Evolutionary conservation across 2,113 vertebrate species (phyloP).

Genomic region (Porphyrio hochstetteri): DNA sequence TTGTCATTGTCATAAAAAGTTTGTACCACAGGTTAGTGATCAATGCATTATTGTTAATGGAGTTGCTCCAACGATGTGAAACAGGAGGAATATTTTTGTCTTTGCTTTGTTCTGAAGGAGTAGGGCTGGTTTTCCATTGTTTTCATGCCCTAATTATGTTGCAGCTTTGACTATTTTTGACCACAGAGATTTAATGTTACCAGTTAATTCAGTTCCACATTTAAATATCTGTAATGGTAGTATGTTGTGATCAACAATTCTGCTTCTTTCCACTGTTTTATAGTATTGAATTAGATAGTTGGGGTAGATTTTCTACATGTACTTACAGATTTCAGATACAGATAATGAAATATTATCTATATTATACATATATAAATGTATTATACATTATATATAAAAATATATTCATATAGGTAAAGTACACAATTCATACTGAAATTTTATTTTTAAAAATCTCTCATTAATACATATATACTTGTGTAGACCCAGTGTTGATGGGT

Average conservation of each 20-base stretch:
- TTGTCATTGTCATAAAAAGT: background rate
- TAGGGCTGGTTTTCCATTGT: background rate
- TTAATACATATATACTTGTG: background rate
- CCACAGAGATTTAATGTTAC: background rate
- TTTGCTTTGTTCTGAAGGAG: background rate
- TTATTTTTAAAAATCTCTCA: background rate
- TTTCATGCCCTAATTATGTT: background rate
- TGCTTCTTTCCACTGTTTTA: background rate
- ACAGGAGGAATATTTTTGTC: background rate
- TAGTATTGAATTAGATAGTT: background rate
- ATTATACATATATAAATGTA: background rate
- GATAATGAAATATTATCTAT: background rate
- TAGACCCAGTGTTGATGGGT: background rate
- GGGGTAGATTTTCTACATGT: background rate
- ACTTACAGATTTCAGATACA: background rate
- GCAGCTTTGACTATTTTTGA: background rate
- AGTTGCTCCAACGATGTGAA: background rate
- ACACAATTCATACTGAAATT: background rate
- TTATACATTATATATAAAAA: background rate
- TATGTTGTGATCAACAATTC: background rate
- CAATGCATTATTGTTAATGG: background rate
- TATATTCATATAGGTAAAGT: background rate
- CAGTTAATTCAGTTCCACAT: background rate
- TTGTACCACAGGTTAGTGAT: background rate
- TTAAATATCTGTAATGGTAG: background rate